A percentile compares a stretch with the other conserved stretches of the same genome.
Evolutionary conservation across 2,888 invertebrate genomes (phyloP).

Genomic region (Polydrusus cervinus): DNA sequence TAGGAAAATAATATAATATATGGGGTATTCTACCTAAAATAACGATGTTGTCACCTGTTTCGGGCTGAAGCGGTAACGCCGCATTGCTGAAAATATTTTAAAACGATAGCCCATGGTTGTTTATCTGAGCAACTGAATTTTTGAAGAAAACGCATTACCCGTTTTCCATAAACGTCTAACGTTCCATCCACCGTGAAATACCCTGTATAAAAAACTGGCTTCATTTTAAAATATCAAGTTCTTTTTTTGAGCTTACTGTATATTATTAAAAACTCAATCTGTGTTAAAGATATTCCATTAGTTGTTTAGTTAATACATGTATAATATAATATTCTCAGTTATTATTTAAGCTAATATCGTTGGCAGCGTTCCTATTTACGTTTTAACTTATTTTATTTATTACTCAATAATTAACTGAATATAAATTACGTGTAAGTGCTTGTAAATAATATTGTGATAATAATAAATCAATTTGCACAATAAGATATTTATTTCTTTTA

Average conservation of each 20-base stretch:
- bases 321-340: slow-evolving; percentile 26
- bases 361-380: slow-evolving; percentile 48
- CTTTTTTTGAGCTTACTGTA: slow-evolving; percentile 1
- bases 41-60: too few species aligned
- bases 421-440: slow-evolving; percentile 70
- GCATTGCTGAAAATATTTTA: too few species aligned
- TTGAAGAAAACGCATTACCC: too few species aligned
- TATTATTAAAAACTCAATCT: slow-evolving; percentile 16
- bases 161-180: too few species aligned
- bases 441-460: slow-evolving; percentile 72
- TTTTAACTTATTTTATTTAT: slow-evolving; percentile 46
- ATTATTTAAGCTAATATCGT: slow-evolving; percentile 37
- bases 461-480: slow-evolving; percentile 70
- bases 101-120: too few species aligned
- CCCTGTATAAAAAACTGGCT: too few species aligned
- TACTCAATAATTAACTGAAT: slow-evolving; percentile 60
- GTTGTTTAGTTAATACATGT: slow-evolving; percentile 19
- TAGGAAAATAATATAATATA: too few species aligned
- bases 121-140: too few species aligned
- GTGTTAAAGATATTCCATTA: slow-evolving; percentile 19
- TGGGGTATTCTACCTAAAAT: too few species aligned
- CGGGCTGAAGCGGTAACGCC: too few species aligned
- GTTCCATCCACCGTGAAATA: too few species aligned
- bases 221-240: too few species aligned
- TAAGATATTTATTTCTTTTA: slow-evolving; percentile 26